phyloP scores from a whole-genome alignment of 1,140 invertebrate genomes.

The Tachypleus tridentatus region DNA sequence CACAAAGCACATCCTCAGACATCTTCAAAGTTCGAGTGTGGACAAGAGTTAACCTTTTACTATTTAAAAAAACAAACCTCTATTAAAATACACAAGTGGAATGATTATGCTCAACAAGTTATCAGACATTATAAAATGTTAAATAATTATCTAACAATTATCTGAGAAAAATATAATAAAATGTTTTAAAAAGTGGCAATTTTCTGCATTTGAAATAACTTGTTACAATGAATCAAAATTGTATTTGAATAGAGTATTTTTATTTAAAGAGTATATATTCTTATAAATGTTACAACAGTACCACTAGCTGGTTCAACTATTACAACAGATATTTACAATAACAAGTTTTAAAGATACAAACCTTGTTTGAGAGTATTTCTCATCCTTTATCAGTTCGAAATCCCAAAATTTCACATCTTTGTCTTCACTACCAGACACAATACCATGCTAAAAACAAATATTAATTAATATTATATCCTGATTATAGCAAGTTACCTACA shows the following conservation, averaged over 20 bases:
- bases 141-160: too few species aligned
- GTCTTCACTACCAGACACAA: constrained; percentile 75
- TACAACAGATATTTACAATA: not conserved
- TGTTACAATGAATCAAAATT: too few species aligned
- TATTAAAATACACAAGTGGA: too few species aligned
- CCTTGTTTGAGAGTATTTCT: constrained; percentile 6
- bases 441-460: constrained; percentile 42
- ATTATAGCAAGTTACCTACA: not conserved
- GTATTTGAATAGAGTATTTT: too few species aligned
- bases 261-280: too few species aligned
- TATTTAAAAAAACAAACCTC: constrained; percentile 16
- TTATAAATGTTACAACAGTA: too few species aligned
- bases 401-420: constrained; percentile 88
- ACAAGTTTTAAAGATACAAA: constrained; percentile 5
- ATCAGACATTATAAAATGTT: too few species aligned
- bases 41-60: constrained; percentile 61
- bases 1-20: constrained; percentile 70
- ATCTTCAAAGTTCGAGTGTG: constrained; percentile 70
- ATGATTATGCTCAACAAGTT: too few species aligned
- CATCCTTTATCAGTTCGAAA: constrained; percentile 53
- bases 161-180: too few species aligned
- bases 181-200: too few species aligned
- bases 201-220: too few species aligned
- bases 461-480: not conserved
- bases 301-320: too few species aligned